A percentile compares a stretch with the other conserved stretches of the same genome.
Conservation (phyloP, 2,797 vertebrate species). For the Typhlichthys subterraneus region DNA sequence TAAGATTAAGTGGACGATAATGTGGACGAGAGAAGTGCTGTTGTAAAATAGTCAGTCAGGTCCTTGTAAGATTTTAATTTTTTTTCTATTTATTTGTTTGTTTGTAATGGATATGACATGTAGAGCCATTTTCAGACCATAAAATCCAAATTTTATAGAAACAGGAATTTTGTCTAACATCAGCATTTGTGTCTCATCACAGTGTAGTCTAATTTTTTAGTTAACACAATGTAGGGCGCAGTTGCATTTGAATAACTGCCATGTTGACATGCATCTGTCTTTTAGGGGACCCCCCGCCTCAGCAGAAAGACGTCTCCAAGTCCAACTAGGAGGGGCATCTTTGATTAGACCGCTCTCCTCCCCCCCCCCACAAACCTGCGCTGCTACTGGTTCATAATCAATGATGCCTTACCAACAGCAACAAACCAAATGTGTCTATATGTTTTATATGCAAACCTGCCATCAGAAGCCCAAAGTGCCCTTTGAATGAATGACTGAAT, state of each 20-base stretch:
- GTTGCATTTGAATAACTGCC: no score
- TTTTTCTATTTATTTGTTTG: neutral
- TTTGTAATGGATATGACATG: neutral
- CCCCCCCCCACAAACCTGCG: constrained; percentile 49
- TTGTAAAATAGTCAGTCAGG: no score
- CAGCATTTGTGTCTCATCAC: no score
- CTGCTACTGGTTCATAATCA: constrained; percentile 84
- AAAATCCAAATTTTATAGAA: no score
- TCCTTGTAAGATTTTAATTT: no score
- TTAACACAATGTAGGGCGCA: no score
- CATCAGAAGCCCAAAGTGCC: constrained; percentile 62
- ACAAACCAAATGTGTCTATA: constrained; percentile 41
- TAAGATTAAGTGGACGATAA: no score
- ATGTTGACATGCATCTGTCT: constrained; percentile 16
- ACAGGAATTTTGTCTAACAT: no score
- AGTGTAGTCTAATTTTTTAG: no score
- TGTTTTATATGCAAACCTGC: constrained; percentile 21
- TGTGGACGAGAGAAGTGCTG: no score
- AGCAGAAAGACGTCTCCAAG: constrained; percentile 91
- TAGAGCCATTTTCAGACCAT: no score
- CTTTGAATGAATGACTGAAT: constrained; percentile 28
- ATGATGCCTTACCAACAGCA: constrained; percentile 50
- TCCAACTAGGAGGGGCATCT: constrained; percentile 83
- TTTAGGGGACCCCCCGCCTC: constrained; percentile 91
- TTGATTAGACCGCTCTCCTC: constrained; percentile 76